Base-by-base conservation (phyloP, 2,888 invertebrate genomes). In the Yponomeuta cagnagella region DNA sequence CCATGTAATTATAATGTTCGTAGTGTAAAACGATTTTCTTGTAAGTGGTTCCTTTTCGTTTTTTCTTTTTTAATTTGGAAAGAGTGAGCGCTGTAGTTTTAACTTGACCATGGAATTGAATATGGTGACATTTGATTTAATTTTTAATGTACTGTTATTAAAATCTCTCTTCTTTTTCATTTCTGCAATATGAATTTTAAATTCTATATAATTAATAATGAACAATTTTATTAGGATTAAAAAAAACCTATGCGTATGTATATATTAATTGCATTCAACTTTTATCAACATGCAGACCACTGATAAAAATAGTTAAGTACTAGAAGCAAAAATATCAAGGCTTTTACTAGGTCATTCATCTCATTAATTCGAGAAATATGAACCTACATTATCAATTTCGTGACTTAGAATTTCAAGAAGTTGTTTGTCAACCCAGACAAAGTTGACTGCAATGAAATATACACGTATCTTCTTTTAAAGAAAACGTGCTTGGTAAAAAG, bases 1-100 rank as follows among this genome's bases (percentile, higher is more conserved):
- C 82, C 82, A 80, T 80, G 81, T 87, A 87, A 88, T 88, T 86
- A 86, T 81, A 79, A 81, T 80, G 81, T 82, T 80, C 78, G 77
- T 80, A 77, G 78, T 78, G 75, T 75, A 77, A 80, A 84, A 79
- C 82, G 80, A 82, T 84, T 85, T 84, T 80, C 82, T 79, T 82
- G 83, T 82, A 68, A 37, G n/a, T 12, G 65, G 33, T 31, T 23
- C 31, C 30, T 12, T 48, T 68, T 68, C 6, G 68, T 48, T n/a
- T 68, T 66, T 66, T 66, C 30, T 31, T 33, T 2, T 68, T 68
- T 68, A 68, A 48, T 68, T 68, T 10, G 65, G n/a, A 31, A 33
- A 65, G 30, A 43, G 5, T 31, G 15, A 33, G 65, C n/a, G 31
- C 30, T 65, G 65, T 63, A 33, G 65, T 31, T 65, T 65, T 65